These are phyloP conservation scores for Monodelphis domestica DNA, from an alignment of 2,797 vertebrate species.

Conservation along the genomic window DNA sequence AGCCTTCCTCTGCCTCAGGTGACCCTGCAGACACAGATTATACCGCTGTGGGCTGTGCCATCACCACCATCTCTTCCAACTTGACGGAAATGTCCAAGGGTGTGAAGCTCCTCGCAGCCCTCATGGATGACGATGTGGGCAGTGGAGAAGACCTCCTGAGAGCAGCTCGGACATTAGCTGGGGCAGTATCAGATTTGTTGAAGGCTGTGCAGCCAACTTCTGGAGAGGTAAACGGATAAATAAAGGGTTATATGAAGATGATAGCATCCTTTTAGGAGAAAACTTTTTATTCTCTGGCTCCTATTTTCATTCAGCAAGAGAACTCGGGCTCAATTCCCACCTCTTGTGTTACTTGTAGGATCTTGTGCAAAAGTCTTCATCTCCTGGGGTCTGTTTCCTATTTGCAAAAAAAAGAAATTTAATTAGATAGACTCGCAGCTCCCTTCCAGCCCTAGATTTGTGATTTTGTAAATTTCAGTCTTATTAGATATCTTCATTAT, in stretches of 20 bases:
- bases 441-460: not conserved
- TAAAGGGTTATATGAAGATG: not conserved
- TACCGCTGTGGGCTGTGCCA: slow-evolving; percentile 97
- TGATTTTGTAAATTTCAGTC: not conserved
- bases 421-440: not conserved
- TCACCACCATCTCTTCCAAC: slow-evolving; percentile 99
- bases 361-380: not conserved
- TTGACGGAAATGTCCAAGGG: slow-evolving; percentile 99
- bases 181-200: slow-evolving; percentile 96
- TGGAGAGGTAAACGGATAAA: slow-evolving; percentile 90
- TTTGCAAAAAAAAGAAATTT: not conserved
- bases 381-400: not conserved
- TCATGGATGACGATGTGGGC: slow-evolving; percentile 97
- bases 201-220: slow-evolving; percentile 97
- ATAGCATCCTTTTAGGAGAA: not conserved
- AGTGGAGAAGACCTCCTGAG: slow-evolving; percentile 96
- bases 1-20: slow-evolving; percentile 84
- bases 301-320: not conserved
- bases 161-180: slow-evolving; percentile 94
- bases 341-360: not conserved
- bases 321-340: not conserved
- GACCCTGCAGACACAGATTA: slow-evolving; percentile 98
- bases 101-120: slow-evolving; percentile 95
- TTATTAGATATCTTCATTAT: no score
- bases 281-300: not conserved